phyloP scores from a whole-genome alignment of 2,888 invertebrate genomes.

The Nymphalis polychloros region DNA sequence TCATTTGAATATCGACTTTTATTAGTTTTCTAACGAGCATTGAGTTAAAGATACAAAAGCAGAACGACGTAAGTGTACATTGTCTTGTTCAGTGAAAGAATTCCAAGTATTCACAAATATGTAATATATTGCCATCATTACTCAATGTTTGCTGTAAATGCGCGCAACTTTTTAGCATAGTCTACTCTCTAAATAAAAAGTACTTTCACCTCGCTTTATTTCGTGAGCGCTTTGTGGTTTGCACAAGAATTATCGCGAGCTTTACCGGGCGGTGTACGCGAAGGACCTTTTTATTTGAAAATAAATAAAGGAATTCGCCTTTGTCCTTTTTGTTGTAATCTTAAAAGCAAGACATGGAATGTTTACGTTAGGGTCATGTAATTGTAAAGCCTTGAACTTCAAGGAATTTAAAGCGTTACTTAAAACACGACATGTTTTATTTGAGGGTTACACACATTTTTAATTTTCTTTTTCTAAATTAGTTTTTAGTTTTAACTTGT shows the following conservation, averaged over 20 bases:
- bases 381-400: constrained; percentile 31
- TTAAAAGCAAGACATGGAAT: constrained; percentile 40
- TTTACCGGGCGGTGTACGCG: constrained; percentile 33
- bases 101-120: constrained; percentile 57
- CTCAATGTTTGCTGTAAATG: constrained; percentile 69
- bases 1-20: constrained; percentile 27
- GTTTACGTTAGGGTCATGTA: constrained; percentile 37
- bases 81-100: constrained; percentile 35
- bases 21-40: constrained; percentile 25
- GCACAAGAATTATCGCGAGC: constrained; percentile 51
- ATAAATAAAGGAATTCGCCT: constrained; percentile 41
- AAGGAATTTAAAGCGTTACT: constrained; percentile 20
- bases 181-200: constrained; percentile 62
- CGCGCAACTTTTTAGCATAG: constrained; percentile 62
- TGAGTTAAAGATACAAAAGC: constrained; percentile 20
- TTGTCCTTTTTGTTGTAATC: constrained; percentile 41
- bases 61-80: constrained; percentile 23
- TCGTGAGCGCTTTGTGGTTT: constrained; percentile 49
- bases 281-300: constrained; percentile 39
- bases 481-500: too few relatives aligned
- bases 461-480: too few relatives aligned
- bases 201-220: constrained; percentile 69
- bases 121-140: constrained; percentile 62
- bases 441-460: too few relatives aligned
- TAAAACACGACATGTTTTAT: background rate